Percentiles rank a stretch among this genome's conserved stretches.
phyloP scores from a whole-genome alignment of 2,888 invertebrate species.

The Smittia aterrima region DNA sequence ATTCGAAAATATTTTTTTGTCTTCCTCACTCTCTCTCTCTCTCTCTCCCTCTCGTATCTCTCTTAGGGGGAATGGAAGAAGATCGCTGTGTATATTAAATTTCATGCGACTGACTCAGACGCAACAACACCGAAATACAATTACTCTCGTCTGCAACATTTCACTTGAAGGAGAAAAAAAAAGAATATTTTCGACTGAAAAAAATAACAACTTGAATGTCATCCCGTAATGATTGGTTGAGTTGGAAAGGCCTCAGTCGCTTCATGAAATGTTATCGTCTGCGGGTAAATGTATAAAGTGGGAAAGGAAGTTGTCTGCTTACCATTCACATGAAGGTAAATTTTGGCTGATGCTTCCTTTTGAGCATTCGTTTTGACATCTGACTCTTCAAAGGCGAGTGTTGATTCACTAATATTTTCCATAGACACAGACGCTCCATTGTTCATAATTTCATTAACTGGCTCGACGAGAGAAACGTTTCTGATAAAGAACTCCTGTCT shows the following conservation, averaged over 20 bases:
- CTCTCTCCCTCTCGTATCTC: not conserved
- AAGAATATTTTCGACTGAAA: not conserved
- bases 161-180: not conserved
- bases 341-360: constrained; percentile 27
- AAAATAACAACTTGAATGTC: not conserved
- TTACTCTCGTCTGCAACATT: constrained; percentile 1
- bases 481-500: not conserved
- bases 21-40: not conserved
- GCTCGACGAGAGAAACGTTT: not conserved
- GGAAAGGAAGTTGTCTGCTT: not conserved
- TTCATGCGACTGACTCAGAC: constrained; percentile 6
- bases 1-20: not conserved
- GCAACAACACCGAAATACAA: constrained; percentile 20
- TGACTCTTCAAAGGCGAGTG: not conserved
- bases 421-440: not conserved
- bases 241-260: no score
- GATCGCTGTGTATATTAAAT: constrained; percentile 16
- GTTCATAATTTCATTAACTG: constrained; percentile 14
- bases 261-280: no score
- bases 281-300: no score
- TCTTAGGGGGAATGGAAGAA: not conserved
- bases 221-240: not conserved
- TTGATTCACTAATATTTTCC: not conserved
- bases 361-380: not conserved
- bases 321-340: constrained; percentile 13